Conservation (phyloP, 2,888 invertebrate species). For the Bruchidius siliquastri region DNA sequence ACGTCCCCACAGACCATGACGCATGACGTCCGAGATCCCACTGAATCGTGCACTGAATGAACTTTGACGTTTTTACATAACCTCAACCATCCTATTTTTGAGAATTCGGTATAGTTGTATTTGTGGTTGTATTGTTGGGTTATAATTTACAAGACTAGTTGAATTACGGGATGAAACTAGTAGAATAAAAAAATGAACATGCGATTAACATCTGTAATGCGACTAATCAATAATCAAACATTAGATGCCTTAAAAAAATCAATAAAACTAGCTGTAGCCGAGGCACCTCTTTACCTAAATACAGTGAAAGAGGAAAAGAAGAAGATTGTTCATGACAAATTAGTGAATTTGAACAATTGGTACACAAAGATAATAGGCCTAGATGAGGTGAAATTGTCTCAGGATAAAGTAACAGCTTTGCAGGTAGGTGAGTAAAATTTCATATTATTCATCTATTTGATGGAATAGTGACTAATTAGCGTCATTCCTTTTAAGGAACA, state of each 20-base stretch:
- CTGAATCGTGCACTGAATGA: no score
- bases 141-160: background rate
- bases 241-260: slow-evolving; percentile 26
- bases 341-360: slow-evolving; percentile 53
- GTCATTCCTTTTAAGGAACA: slow-evolving; percentile 53
- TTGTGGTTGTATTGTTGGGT: no score
- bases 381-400: slow-evolving; percentile 70
- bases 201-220: slow-evolving; percentile 14
- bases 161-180: background rate
- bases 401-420: slow-evolving; percentile 67
- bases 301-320: slow-evolving; percentile 29
- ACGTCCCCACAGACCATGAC: no score
- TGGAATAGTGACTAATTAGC: background rate
- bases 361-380: slow-evolving; percentile 75
- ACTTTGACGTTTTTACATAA: no score
- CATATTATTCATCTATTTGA: background rate
- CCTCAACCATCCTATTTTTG: no score
- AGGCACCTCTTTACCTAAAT: slow-evolving; percentile 29
- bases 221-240: slow-evolving; percentile 17
- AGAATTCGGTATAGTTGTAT: no score
- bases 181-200: slow-evolving; percentile 12
- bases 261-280: slow-evolving; percentile 23
- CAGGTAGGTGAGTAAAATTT: slow-evolving; percentile 46
- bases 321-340: slow-evolving; percentile 41
- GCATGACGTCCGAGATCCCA: no score